Evolutionary conservation across 2,113 vertebrate genomes (phyloP).

Genomic region (Naja naja): DNA sequence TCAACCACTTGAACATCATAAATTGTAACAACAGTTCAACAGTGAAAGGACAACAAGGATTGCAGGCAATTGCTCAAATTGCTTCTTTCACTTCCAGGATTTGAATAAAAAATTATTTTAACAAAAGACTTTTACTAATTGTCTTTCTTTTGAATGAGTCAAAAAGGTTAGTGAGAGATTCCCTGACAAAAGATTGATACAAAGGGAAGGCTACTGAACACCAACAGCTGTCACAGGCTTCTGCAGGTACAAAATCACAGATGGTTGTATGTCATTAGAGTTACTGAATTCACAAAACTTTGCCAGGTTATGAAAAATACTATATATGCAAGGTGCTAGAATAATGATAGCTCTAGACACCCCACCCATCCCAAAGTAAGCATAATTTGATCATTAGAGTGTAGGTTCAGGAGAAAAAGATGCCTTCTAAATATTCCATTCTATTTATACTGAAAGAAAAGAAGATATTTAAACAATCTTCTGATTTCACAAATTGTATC

Average conservation of each 20-base stretch:
- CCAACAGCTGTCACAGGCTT: conserved; percentile 65
- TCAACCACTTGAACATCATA: not conserved
- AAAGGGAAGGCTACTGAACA: conserved; percentile 62
- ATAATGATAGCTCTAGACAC: conserved; percentile 33
- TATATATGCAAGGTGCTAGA: conserved; percentile 60
- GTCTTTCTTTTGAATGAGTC: conserved; percentile 46
- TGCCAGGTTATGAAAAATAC: conserved; percentile 61
- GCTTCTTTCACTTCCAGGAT: not conserved
- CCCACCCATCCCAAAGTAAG: not conserved
- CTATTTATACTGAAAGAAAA: not conserved
- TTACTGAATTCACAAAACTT: conserved; percentile 64
- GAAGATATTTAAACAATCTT: not conserved
- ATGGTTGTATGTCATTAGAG: conserved; percentile 68
- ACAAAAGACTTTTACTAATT: conserved; percentile 2
- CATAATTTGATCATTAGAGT: conserved; percentile 15
- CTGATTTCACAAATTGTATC: conserved; percentile 29
- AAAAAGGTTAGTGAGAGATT: conserved; percentile 43
- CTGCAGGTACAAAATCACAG: conserved; percentile 67
- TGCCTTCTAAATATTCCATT: not conserved
- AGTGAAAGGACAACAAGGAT: not conserved
- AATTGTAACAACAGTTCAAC: not conserved
- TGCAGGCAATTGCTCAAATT: not conserved
- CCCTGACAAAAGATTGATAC: conserved; percentile 51
- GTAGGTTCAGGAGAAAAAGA: not conserved
- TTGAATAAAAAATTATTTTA: not conserved